Evolutionary conservation across 30 jellyfish, hydroid and myxozoan species (phyloP), one percentile per base, ranked within the genome.

Genomic region (Catostylus mosaicus): DNA sequence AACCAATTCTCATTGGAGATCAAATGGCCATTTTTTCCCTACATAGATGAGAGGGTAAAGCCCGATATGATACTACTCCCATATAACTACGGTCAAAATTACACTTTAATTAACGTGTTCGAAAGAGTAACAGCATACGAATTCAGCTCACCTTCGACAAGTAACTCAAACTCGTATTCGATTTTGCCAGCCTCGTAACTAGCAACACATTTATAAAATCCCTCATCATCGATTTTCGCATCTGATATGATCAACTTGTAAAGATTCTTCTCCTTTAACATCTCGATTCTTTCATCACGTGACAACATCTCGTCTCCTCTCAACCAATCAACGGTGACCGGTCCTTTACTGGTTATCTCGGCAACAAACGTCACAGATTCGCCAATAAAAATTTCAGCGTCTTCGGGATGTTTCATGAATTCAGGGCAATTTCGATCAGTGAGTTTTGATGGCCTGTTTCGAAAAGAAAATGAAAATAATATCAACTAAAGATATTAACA

Each of bases 161-260:
- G 89, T 36, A 95, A 72, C 74, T 95, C 99, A 69, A 85, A 78
- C 48, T 89, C 96, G 61, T 91, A 52, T 75, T 63, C 95, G 29
- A 84, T 56, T 54, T 78, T 70, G 32, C 99, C 99, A 50, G 81
- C 93, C 27, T 80, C 96, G 76, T 88, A 80, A 5, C 87, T 30
- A 1, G 95, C 96, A 29, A 89, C 61, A 52, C 93, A 88, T 37
- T 66, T 81, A 57, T 88, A 95, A 40, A 89, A 91, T 12, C 93
- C 99, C 37, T 95, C 99, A 62, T 95, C 99, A 45, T 89, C 95
- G 29, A 95, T 73, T 37, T 46, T 77, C 10, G 87, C 78, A 57
- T 81, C 78, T 5, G 35, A 5, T 20, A 95, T 48, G 16, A 27
- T 82, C 69, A 95, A 83, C 27, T 74, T 47, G 24, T 93, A 90